These are phyloP conservation scores for Caenorhabditis brenneri DNA, from an alignment of 1,140 invertebrate species.

Conservation along the genomic window DNA sequence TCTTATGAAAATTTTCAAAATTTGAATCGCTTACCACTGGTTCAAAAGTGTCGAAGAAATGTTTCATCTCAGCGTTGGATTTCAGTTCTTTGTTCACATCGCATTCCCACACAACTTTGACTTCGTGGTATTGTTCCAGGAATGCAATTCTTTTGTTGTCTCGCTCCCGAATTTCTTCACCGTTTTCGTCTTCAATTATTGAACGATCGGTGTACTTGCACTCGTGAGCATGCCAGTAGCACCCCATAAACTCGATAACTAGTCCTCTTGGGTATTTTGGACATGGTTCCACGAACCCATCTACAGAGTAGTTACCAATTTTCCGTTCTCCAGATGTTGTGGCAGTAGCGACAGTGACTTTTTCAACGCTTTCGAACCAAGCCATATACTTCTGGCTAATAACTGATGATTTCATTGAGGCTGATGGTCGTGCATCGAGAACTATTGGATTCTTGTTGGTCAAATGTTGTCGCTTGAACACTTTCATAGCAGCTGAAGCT, in stretches of 20 bases:
- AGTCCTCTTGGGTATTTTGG: not conserved
- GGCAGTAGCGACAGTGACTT: too few relatives aligned
- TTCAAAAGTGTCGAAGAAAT: not conserved
- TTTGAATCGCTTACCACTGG: too few relatives aligned
- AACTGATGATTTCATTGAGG: too few relatives aligned
- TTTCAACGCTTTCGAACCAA: too few relatives aligned
- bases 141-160: not conserved
- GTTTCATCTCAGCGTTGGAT: not conserved
- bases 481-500: too few relatives aligned
- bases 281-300: not conserved
- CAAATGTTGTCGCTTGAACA: too few relatives aligned
- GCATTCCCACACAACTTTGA: not conserved
- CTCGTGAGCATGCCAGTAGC: not conserved
- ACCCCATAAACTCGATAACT: not conserved
- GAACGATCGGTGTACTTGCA: not conserved
- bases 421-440: too few relatives aligned
- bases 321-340: too few relatives aligned
- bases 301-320: not conserved
- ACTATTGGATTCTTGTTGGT: too few relatives aligned
- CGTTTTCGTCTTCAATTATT: not conserved
- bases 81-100: not conserved
- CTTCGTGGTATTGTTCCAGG: not conserved
- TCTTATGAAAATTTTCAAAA: too few relatives aligned
- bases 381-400: too few relatives aligned
- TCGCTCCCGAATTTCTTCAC: not conserved